Conservation (phyloP, 2,113 vertebrate species). For the Triplophysa siluroides region DNA sequence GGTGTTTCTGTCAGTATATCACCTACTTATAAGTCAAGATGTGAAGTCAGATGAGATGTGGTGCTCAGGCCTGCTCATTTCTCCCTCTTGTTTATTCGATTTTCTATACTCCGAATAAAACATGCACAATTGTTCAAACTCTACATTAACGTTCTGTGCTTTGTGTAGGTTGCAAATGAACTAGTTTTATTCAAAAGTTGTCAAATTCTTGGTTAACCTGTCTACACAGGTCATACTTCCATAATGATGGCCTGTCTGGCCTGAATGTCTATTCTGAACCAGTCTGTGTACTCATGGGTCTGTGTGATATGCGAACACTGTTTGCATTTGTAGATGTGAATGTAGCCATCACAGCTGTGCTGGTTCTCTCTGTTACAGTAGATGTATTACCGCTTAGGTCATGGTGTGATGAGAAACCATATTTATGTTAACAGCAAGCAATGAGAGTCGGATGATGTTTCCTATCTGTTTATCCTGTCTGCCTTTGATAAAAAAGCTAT, state of each 20-base stretch:
- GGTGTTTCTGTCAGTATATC: no score
- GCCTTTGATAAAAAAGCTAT: not conserved
- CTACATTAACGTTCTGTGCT: no score
- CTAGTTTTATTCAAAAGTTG: no score
- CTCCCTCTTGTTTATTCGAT: no score
- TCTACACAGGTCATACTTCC: no score
- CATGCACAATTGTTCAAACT: no score
- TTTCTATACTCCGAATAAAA: no score
- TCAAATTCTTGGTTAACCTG: no score
- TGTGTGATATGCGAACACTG: slow-evolving; percentile 44
- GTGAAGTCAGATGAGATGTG: no score
- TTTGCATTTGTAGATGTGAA: slow-evolving; percentile 13
- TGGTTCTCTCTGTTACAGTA: not conserved
- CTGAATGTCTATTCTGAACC: not conserved
- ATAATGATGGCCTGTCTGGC: not conserved
- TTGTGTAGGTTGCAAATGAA: no score
- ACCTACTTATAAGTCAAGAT: no score
- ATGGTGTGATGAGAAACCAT: slow-evolving; percentile 16
- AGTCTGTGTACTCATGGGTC: slow-evolving; percentile 54
- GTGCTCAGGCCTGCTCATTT: no score
- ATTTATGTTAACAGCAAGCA: not conserved
- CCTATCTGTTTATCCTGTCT: not conserved
- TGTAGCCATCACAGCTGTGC: slow-evolving; percentile 25
- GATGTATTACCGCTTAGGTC: not conserved
- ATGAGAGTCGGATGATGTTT: not conserved